phyloP scores from a whole-genome alignment of 2,797 vertebrate genomes.

The Etheostoma perlongum region DNA sequence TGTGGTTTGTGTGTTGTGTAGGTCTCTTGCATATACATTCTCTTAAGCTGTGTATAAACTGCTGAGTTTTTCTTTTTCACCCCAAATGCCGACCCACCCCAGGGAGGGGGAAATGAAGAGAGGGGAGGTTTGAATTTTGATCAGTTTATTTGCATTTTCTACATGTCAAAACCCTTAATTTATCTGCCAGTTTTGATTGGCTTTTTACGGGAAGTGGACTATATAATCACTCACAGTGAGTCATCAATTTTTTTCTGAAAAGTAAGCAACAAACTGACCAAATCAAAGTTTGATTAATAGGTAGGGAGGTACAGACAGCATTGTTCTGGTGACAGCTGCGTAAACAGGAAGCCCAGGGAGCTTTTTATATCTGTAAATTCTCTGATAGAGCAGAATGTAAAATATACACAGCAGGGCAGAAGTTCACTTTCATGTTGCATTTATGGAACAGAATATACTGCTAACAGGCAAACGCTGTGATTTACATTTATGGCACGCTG shows the following conservation, averaged over 20 bases:
- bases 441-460: slow-evolving; percentile 19
- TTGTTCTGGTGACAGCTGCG: slow-evolving; percentile 65
- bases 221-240: slow-evolving; percentile 60
- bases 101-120: slow-evolving; percentile 15
- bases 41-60: slow-evolving; percentile 55
- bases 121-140: slow-evolving; percentile 68
- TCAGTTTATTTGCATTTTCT: slow-evolving; percentile 74
- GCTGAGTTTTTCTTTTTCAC: slow-evolving; percentile 63
- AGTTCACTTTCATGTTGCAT: slow-evolving; percentile 52
- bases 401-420: slow-evolving; percentile 43
- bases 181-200: slow-evolving; percentile 68
- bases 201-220: slow-evolving; percentile 66
- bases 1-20: slow-evolving; percentile 45
- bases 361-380: slow-evolving; percentile 51
- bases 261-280: slow-evolving; percentile 77
- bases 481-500: slow-evolving; percentile 38
- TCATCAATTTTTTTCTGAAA: slow-evolving; percentile 68
- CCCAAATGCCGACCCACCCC: slow-evolving; percentile 38
- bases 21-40: slow-evolving; percentile 57
- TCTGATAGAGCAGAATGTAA: slow-evolving; percentile 49
- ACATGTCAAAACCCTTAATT: slow-evolving; percentile 73
- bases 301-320: slow-evolving; percentile 33
- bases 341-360: slow-evolving; percentile 44
- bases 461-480: slow-evolving; percentile 38
- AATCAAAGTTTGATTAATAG: slow-evolving; percentile 73